phyloP scores from a whole-genome alignment of 1,140 invertebrate species.

The Drosophila sechellia region DNA sequence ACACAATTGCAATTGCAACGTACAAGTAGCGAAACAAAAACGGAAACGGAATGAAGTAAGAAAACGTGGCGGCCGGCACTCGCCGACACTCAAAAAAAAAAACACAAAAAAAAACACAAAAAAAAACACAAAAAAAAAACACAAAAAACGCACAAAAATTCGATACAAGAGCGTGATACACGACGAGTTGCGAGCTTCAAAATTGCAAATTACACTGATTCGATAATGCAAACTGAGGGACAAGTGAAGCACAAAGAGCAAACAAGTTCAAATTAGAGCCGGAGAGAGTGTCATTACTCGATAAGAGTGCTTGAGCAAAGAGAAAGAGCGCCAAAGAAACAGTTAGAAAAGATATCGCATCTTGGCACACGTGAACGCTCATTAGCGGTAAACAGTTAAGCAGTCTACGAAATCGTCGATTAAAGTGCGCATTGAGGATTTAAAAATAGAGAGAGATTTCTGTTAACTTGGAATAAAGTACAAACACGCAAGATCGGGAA shows the following conservation, averaged over 20 bases:
- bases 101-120: neutral
- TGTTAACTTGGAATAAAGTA: too few species aligned
- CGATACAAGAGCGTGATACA: conserved; percentile 7
- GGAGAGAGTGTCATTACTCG: conserved; percentile 1
- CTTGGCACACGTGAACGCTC: too few species aligned
- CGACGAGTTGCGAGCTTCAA: conserved; percentile 24
- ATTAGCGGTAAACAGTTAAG: too few species aligned
- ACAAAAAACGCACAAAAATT: conserved; percentile 8
- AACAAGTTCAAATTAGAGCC: conserved; percentile 20
- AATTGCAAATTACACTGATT: conserved; percentile 32
- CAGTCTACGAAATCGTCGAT: too few species aligned
- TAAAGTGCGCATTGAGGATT: too few species aligned
- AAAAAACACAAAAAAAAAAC: too few species aligned
- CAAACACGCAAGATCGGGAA: neutral
- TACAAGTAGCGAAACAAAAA: conserved; percentile 32
- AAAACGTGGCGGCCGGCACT: conserved; percentile 77
- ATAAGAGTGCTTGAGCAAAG: neutral
- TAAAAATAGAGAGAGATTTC: too few species aligned
- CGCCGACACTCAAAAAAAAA: conserved; percentile 70
- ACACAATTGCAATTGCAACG: conserved; percentile 55
- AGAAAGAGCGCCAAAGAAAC: too few species aligned
- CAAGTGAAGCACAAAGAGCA: conserved; percentile 2
- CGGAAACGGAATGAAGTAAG: conserved; percentile 66
- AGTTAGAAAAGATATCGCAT: too few species aligned
- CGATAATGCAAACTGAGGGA: neutral